Base-by-base conservation (phyloP, 2,888 invertebrate species). In the Tetragnatha montana region DNA sequence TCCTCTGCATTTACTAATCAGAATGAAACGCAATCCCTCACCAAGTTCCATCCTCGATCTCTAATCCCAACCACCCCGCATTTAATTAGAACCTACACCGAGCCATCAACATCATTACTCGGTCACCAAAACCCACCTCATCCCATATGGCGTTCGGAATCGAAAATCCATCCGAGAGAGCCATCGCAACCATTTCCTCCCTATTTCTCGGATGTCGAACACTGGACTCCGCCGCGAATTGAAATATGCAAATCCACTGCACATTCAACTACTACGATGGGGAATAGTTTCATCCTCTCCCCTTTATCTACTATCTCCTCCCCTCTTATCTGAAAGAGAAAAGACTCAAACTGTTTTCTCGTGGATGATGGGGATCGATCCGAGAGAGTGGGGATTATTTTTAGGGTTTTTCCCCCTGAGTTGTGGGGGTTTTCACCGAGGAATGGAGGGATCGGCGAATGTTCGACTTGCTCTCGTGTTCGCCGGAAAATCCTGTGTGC, bases 121-220 rank as follows among this genome's bases (percentile, higher is more conserved):
- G n/a, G 35, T 2, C n/a, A n/a, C 49, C 21, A 1, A 76, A 49
- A 50, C 10, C 76, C 12, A 21, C 8, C 76, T 49, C 19, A 50
- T 10, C 19, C 35, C 49, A 22, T n/a, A n/a, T 19, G 12, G 49
- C 50, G 35, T 76, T 76, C 50, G 78, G 51, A 78, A 78, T 78
- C 60, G 60, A 60, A 60, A 60, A 60, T 60, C 60, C 78, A 60
- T 60, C 60, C 4, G 6, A 10, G 14, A 60, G 60, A n/a, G n/a
- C 73, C 70, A 17, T 49, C 19, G 21, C 14, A 6, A 47, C 69
- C 76, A 78, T 50, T 78, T 79, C 78, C 85, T 79, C 35, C 35
- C 85, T 22, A 85, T 85, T 85, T 85, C 85, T 70, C 85, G 71
- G 78, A 79, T 85, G 85, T 85, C 85, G 70, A 85, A 79, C 85